These are phyloP conservation scores for Diacarnus erythraeanus DNA, from an alignment of 37 sponge, comb jelly and placozoan genomes.

Conservation along the genomic window DNA sequence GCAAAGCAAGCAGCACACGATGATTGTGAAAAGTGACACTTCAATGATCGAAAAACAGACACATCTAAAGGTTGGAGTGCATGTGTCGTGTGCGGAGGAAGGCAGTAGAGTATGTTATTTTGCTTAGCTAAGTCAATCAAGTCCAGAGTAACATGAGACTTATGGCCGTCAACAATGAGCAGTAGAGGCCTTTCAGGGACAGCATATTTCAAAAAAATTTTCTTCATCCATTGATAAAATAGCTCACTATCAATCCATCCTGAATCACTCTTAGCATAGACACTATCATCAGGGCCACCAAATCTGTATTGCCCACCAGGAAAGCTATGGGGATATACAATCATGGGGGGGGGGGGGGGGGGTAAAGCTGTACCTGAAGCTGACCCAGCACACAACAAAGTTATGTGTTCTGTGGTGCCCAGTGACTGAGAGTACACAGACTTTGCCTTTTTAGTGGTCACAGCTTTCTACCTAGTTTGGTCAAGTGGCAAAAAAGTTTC, in stretches of 20 bases:
- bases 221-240: conserved; percentile 6
- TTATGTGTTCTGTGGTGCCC: conserved; percentile 22
- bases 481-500: not conserved
- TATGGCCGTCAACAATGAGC: conserved; percentile 15
- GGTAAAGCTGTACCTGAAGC: conserved; percentile 14
- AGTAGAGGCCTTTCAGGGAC: not conserved
- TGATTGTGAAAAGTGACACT: not conserved
- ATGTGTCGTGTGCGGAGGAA: too few relatives aligned
- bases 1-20: not conserved
- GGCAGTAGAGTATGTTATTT: too few relatives aligned
- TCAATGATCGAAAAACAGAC: conserved; percentile 40
- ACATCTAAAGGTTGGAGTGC: conserved; percentile 54
- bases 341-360: not conserved
- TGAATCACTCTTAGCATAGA: conserved; percentile 7
- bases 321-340: not conserved
- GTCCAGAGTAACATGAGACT: not conserved
- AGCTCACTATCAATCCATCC: conserved; percentile 15
- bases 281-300: conserved; percentile 21
- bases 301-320: conserved; percentile 16
- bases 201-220: conserved; percentile 7
- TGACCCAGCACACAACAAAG: not conserved
- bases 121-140: too few relatives aligned
- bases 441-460: not conserved
- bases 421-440: conserved; percentile 3
- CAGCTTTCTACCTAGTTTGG: not conserved